Conservation (phyloP, 2,113 vertebrate genomes). For the Tenrec ecaudatus region DNA sequence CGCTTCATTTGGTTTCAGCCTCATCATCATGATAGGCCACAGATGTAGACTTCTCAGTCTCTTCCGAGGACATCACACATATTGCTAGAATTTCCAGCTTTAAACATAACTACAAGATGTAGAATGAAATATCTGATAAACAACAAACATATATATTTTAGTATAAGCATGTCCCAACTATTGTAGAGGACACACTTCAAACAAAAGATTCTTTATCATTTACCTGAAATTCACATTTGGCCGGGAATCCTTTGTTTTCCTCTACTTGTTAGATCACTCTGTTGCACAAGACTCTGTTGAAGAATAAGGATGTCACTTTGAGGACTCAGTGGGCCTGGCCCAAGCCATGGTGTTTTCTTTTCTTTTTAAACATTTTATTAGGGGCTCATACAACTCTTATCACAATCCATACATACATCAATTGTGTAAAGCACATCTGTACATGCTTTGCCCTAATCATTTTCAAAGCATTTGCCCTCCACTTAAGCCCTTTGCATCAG, state of each 20-base stretch:
- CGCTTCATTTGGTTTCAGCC: not conserved
- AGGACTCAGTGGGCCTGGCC: too few relatives aligned
- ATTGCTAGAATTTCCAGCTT: not conserved
- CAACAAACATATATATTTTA: not conserved
- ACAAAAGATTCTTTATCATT: not conserved
- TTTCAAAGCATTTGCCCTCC: too few relatives aligned
- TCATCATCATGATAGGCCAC: not conserved
- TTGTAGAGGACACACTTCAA: not conserved
- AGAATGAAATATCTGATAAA: constrained; percentile 9
- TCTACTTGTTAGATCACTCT: too few relatives aligned
- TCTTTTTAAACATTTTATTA: too few relatives aligned
- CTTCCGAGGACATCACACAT: not conserved
- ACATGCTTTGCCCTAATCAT: too few relatives aligned
- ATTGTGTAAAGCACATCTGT: too few relatives aligned
- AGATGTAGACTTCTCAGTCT: not conserved
- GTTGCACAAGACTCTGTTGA: too few relatives aligned
- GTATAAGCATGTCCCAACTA: not conserved
- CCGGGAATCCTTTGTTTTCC: not conserved
- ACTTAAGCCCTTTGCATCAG: too few relatives aligned
- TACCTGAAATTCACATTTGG: constrained; percentile 3
- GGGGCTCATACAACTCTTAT: too few relatives aligned
- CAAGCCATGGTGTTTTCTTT: too few relatives aligned
- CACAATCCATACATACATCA: too few relatives aligned
- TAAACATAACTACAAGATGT: not conserved
- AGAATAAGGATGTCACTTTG: too few relatives aligned